Evolutionary conservation across 2,113 vertebrate species (phyloP), one percentile per base, ranked within the genome.

Genomic region (Thryonomys swinderianus): DNA sequence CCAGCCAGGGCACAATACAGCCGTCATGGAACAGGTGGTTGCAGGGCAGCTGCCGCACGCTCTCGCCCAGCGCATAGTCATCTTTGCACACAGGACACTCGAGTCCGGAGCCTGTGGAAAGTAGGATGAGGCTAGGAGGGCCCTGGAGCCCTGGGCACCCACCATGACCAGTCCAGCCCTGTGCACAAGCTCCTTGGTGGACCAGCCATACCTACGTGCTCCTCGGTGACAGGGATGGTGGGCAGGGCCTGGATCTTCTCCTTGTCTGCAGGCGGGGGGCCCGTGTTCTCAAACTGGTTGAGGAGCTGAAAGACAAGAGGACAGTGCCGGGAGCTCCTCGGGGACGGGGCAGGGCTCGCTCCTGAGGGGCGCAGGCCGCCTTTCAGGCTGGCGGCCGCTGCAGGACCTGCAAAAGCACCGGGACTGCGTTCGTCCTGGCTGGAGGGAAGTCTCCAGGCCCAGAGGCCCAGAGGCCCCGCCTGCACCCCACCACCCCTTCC

Each of bases 51-150:
- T 99, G 99, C 93, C 99, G 98, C 94, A 99, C 99, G 0, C 82
- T 99, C 92, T 99, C 99, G 0, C 99, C 99, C 0, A 99, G 97
- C 12, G 98, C 98, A 71, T 99, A 99, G 96, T 99, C 99, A 79
- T 99, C 99, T 98, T 99, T 99, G 98, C 99, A 99, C 96, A 99
- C 99, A 0, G 99, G 99, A 96, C 99, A 99, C 98, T 99, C 99
- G 80, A 99, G 98, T 94, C 99, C 99, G 0, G 99, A 99, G 98
- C 99, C 99, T 99, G 98, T 0, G 1, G 34, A 4, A 62, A 42
- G 16, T 7, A 37, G n/a, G 7, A 18, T 27, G 10, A 18, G 25
- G 53, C 8, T 10, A 23, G 27, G 53, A 16, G 17, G 18, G 59
- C 17, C n/a, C 13, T 2, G n/a, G 32, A 14, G 32, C 62, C 62